Evolutionary conservation across 2,113 vertebrate genomes (phyloP).

Genomic region (Montifringilla adamsi): DNA sequence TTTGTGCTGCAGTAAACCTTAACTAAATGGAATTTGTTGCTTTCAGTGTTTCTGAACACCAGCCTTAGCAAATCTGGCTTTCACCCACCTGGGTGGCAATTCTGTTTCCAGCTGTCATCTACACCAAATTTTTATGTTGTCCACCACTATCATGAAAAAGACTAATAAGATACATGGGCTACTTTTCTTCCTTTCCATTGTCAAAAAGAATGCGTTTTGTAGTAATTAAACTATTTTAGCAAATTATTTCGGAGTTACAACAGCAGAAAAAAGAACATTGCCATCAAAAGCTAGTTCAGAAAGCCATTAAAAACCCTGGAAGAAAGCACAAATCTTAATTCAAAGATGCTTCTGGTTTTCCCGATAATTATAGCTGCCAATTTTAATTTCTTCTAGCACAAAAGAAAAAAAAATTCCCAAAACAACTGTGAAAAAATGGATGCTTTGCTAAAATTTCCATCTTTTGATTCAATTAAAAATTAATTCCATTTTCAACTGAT

Average conservation of each 20-base stretch:
- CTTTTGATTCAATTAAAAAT: background rate
- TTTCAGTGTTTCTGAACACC: background rate
- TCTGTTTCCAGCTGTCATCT: background rate
- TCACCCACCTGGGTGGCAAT: background rate
- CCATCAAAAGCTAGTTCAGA: background rate
- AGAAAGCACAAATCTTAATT: background rate
- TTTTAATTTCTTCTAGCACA: background rate
- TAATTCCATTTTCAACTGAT: background rate
- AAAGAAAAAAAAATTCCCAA: background rate
- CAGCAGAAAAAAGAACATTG: background rate
- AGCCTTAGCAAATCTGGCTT: background rate
- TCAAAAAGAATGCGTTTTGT: accelerated
- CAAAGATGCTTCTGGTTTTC: background rate
- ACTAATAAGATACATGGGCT: background rate
- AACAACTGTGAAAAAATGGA: background rate
- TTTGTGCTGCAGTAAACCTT: background rate
- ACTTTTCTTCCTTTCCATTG: background rate
- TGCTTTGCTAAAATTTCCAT: background rate
- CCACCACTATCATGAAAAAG: background rate
- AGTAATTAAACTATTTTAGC: background rate
- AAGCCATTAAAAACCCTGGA: background rate
- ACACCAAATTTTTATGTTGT: background rate
- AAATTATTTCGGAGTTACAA: background rate
- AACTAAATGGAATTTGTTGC: background rate
- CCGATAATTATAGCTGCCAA: background rate